Conservation (phyloP, 2,113 vertebrate species). For the Eublepharis macularius region DNA sequence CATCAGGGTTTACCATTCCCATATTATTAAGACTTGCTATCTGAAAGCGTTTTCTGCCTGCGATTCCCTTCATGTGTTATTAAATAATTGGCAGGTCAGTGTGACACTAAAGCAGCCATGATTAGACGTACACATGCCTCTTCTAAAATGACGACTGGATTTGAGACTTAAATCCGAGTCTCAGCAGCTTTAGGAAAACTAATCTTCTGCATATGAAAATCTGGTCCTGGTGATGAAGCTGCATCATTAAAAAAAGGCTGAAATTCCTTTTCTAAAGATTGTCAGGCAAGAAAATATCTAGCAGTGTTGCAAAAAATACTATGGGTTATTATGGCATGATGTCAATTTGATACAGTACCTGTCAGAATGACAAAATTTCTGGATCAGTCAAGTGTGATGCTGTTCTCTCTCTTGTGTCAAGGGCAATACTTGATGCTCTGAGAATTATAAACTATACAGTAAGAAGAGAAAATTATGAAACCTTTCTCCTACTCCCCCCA, state of each 20-base stretch:
- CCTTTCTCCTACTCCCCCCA: rapidly evolving
- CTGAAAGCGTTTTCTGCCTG: not conserved
- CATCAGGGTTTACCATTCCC: not conserved
- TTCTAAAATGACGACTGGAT: not conserved
- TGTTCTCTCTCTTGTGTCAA: slow-evolving; percentile 3
- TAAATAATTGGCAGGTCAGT: not conserved
- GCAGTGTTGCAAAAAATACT: not conserved
- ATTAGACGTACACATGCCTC: not conserved
- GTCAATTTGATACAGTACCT: slow-evolving; percentile 16
- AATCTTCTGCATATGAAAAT: not conserved
- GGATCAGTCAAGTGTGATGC: slow-evolving; percentile 25
- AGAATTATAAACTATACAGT: slow-evolving; percentile 17
- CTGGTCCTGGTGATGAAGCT: slow-evolving; percentile 1
- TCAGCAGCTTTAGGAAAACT: slow-evolving; percentile 5
- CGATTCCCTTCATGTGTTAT: not conserved
- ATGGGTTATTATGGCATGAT: slow-evolving; percentile 19
- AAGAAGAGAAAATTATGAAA: not conserved
- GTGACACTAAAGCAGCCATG: not conserved
- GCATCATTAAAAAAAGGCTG: not conserved
- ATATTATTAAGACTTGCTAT: not conserved
- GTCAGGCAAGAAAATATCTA: not conserved
- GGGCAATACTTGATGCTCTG: slow-evolving; percentile 3
- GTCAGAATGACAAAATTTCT: slow-evolving; percentile 8
- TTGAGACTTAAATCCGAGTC: slow-evolving; percentile 1
- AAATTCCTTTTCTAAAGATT: not conserved